Percentiles rank a stretch among this genome's conserved stretches.
Conservation (phyloP, 2,797 vertebrate genomes). For the Neopelma chrysocephalum region DNA sequence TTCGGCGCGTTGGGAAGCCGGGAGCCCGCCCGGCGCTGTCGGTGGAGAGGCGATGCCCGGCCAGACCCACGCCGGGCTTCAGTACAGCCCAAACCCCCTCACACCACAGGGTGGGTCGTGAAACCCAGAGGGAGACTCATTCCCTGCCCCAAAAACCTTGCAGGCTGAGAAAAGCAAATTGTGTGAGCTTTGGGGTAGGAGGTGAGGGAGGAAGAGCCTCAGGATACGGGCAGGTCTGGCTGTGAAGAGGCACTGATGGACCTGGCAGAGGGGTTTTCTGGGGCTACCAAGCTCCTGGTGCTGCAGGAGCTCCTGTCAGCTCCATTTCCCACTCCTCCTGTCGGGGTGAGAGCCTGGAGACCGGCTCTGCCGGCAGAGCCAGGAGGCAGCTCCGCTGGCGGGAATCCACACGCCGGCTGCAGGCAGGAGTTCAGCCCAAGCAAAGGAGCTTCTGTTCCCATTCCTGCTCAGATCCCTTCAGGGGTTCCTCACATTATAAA, state of each 20-base stretch:
- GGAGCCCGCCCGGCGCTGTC: background rate
- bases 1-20: background rate
- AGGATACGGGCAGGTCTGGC: background rate
- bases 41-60: background rate
- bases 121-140: background rate
- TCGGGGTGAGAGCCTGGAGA: background rate
- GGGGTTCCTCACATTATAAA: background rate
- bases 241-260: background rate
- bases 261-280: background rate
- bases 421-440: background rate
- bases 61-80: background rate
- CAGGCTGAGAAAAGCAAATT: background rate
- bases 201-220: background rate
- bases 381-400: background rate
- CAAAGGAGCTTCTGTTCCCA: conserved; percentile 22
- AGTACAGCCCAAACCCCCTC: background rate
- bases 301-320: background rate
- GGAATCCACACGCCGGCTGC: background rate
- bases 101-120: rapidly evolving
- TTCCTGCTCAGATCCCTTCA: background rate
- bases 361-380: background rate
- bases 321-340: background rate
- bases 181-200: rapidly evolving
- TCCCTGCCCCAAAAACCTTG: background rate
- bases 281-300: background rate